Evolutionary conservation across 1,140 invertebrate genomes (phyloP), one percentile per base, ranked within the genome.

Genomic region (Gonatopus flavifemur): DNA sequence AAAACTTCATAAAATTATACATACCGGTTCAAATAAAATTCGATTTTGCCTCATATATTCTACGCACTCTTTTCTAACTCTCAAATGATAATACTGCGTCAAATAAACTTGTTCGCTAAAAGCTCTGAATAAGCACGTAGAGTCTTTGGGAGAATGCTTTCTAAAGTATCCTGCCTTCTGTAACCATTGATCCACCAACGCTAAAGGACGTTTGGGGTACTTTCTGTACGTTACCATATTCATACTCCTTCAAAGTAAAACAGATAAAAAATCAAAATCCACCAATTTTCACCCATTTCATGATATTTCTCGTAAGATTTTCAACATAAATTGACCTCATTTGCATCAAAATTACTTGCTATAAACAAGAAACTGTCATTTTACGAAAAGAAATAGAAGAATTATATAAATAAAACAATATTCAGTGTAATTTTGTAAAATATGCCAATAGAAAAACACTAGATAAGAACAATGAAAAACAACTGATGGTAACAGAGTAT

Each of bases 81-180:
- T 82, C 48, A 86, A 79, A 63, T 90, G 88, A 71, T 84, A 83
- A 57, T 84, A 78, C 76, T 93, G 91, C 7, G 87, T 91, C 49
- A 86, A 82, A 73, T 87, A 93, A 41, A 93, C 84, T 70, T 93
- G 90, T 78, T 95, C 91, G 15, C 90, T 88, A 20, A 93, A 83
- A 12, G 87, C 88, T 55, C 91, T 81, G 70, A 94, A 95, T 21
- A 94, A 79, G 60, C 89, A 93, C 19, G 87, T 90, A 19, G 88
- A 84, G 80, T 95, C 92, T 60, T 86, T 84, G 31, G 90, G 88
- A 35, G 87, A 85, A 59, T 88, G 85, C 80, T 94, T 94, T 55
- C 91, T 81, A 65, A 88, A 92, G 62, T 87, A 87, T 24, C 88
- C 88, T 63, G 88, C 80, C 30, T 83, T 82, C 43, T 89, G 86